These are phyloP conservation scores for Aleiodes alternator DNA, from an alignment of 2,888 invertebrate species.

Conservation along the genomic window DNA sequence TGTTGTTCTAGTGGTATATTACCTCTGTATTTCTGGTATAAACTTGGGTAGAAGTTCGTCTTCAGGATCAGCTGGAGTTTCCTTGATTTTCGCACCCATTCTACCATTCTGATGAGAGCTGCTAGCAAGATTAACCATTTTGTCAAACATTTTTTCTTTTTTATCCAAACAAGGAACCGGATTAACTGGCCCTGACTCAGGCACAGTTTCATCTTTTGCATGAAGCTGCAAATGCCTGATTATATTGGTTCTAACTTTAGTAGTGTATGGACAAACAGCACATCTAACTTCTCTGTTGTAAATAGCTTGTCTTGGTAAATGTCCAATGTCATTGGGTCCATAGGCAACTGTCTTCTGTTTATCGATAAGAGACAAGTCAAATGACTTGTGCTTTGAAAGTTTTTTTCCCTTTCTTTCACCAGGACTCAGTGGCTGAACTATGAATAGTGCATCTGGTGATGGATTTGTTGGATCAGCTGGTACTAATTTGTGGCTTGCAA, in stretches of 20 bases:
- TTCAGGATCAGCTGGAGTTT: constrained; percentile 53
- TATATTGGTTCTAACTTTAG: constrained; percentile 85
- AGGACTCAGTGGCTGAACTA: constrained; percentile 74
- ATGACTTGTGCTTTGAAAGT: constrained; percentile 55
- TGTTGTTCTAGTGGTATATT: neutral
- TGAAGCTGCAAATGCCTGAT: constrained; percentile 84
- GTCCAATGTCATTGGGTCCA: constrained; percentile 80
- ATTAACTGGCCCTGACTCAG: constrained; percentile 85
- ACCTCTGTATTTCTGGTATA: constrained; percentile 72
- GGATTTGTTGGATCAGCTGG: constrained; percentile 76
- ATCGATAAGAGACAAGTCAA: constrained; percentile 31
- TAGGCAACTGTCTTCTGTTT: constrained; percentile 59
- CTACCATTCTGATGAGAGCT: constrained; percentile 78
- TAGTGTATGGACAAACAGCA: constrained; percentile 82
- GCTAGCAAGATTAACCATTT: constrained; percentile 89
- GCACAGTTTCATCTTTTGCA: constrained; percentile 79
- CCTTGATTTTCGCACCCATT: constrained; percentile 70
- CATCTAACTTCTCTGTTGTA: constrained; percentile 81
- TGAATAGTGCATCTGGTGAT: constrained; percentile 76
- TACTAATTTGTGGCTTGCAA: constrained; percentile 71
- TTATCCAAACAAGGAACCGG: constrained; percentile 88
- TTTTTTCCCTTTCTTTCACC: constrained; percentile 55
- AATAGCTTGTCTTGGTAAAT: constrained; percentile 81
- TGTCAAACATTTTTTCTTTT: constrained; percentile 88
- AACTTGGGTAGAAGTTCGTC: constrained; percentile 69